Evolutionary conservation across 2,888 invertebrate genomes (phyloP).

Genomic region (Drosophila nigritarsus): DNA sequence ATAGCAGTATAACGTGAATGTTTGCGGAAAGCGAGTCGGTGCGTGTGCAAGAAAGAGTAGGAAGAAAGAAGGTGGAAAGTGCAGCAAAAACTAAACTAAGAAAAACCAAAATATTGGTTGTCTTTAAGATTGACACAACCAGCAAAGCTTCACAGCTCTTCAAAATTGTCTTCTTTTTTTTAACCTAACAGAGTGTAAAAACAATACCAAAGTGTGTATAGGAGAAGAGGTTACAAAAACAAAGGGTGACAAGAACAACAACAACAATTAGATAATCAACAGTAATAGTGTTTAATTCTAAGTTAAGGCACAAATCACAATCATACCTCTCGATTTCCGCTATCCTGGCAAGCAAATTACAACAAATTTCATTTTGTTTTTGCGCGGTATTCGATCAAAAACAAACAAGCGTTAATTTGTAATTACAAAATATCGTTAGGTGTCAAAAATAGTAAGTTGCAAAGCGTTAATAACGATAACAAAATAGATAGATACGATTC

Average conservation of each 20-base stretch:
- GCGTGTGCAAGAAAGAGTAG: constrained; percentile 26
- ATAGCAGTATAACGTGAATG: constrained; percentile 12
- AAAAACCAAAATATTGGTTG: constrained; percentile 1
- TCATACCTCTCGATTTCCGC: constrained; percentile 90
- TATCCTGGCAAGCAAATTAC: constrained; percentile 87
- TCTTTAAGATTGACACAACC: not conserved
- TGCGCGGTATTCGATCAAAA: constrained; percentile 78
- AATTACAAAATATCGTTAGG: constrained; percentile 54
- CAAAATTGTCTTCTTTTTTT: not conserved
- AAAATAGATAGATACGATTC: constrained; percentile 9
- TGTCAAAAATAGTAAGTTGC: constrained; percentile 40
- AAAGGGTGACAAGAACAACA: constrained; percentile 17
- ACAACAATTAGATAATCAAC: constrained; percentile 36
- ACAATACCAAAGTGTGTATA: constrained; percentile 8
- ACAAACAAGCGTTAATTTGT: constrained; percentile 75
- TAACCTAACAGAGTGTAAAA: constrained; percentile 4
- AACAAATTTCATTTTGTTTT: constrained; percentile 83
- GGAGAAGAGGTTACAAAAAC: not conserved
- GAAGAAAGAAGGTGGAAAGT: constrained; percentile 14
- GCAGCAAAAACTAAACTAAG: constrained; percentile 14
- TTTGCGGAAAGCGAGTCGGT: constrained; percentile 27
- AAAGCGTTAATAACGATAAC: constrained; percentile 34
- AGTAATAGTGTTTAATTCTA: constrained; percentile 76
- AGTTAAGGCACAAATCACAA: constrained; percentile 72
- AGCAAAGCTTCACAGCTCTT: not conserved